Evolutionary conservation across 2,888 invertebrate species (phyloP).

Genomic region (Catotricha subobsoleta): DNA sequence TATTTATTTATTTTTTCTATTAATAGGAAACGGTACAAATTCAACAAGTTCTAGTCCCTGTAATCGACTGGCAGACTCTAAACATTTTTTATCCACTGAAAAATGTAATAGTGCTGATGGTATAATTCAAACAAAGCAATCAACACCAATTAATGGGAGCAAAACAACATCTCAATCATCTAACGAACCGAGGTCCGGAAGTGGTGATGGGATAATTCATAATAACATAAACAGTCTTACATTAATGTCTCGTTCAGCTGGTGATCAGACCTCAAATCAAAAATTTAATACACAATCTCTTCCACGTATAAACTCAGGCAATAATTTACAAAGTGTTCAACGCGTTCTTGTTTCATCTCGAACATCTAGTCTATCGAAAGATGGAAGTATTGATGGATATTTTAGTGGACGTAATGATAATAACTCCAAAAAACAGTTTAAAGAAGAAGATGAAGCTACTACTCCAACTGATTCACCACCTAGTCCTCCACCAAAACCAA

Average conservation of each 20-base stretch:
- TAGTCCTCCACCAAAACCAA: conserved; percentile 42
- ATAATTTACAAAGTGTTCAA: conserved; percentile 25
- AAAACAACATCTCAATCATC: conserved; percentile 13
- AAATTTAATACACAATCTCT: conserved; percentile 41
- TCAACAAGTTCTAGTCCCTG: background rate
- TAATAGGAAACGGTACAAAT: too few species aligned
- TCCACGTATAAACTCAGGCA: conserved; percentile 30
- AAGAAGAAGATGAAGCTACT: conserved; percentile 33
- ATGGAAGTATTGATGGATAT: conserved; percentile 38
- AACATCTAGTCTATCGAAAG: conserved; percentile 38
- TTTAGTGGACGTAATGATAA: conserved; percentile 20
- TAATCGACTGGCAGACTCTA: conserved; percentile 15
- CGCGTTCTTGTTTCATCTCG: conserved; percentile 26
- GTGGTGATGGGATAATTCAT: conserved; percentile 34
- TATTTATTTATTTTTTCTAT: too few species aligned
- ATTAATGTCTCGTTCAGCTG: conserved; percentile 29
- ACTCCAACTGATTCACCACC: conserved; percentile 13
- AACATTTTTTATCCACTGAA: conserved; percentile 20
- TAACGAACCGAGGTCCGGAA: conserved; percentile 34
- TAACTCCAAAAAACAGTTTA: conserved; percentile 32
- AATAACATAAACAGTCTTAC: conserved; percentile 20
- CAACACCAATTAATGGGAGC: background rate
- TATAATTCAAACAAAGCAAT: conserved; percentile 40
- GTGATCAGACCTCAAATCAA: conserved; percentile 14
- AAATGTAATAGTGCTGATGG: conserved; percentile 53